phyloP scores from a whole-genome alignment of 2,113 vertebrate species.

The Thamnophis sirtalis region DNA sequence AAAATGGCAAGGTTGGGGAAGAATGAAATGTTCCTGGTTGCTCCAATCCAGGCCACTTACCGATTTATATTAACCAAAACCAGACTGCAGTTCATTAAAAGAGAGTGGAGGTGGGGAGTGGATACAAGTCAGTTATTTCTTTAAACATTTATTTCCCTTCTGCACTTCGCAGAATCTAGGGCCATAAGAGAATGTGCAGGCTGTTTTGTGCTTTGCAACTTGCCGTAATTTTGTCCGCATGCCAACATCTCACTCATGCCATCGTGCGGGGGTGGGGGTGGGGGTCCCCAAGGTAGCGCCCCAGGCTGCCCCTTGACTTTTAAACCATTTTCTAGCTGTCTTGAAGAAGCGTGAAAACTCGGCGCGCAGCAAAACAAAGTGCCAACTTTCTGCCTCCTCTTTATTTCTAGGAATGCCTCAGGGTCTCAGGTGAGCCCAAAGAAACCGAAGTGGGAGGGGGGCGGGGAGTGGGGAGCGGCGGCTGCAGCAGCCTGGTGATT shows the following conservation, averaged over 20 bases:
- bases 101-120: background rate
- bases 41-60: background rate
- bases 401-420: background rate
- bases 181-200: background rate
- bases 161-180: background rate
- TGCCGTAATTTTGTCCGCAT: background rate
- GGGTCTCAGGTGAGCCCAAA: background rate
- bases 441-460: background rate
- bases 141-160: background rate
- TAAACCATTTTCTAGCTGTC: background rate
- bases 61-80: background rate
- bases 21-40: background rate
- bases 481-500: background rate
- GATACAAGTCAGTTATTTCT: background rate
- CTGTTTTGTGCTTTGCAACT: background rate
- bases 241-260: background rate
- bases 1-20: background rate
- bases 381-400: background rate
- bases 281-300: background rate
- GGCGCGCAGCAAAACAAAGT: background rate
- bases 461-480: accelerated
- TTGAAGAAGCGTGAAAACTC: background rate
- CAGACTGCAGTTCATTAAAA: background rate
- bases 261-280: background rate
- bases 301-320: background rate